phyloP scores from a whole-genome alignment of 2,797 vertebrate genomes.

The Falco biarmicus region DNA sequence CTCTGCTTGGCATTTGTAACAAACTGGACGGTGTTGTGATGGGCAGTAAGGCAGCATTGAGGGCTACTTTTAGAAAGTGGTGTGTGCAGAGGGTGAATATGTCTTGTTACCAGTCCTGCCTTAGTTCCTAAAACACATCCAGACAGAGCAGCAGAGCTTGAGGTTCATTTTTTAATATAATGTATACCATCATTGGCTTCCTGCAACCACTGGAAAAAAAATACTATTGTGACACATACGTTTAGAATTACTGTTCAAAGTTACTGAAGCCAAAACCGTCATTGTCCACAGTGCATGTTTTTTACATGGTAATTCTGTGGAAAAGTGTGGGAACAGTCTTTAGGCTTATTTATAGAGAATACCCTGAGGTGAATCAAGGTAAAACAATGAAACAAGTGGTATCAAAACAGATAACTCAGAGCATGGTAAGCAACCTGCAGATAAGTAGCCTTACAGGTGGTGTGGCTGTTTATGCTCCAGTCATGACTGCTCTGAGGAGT shows the following conservation, averaged over 20 bases:
- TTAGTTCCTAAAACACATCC: neutral
- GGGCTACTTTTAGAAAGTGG: too few relatives aligned
- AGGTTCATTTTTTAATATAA: neutral
- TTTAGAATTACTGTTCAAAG: neutral
- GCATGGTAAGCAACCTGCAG: neutral
- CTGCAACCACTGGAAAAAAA: neutral
- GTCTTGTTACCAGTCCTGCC: neutral
- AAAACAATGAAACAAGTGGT: neutral
- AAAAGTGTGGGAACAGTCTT: neutral
- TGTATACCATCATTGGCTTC: neutral
- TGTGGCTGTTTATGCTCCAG: neutral
- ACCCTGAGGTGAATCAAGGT: neutral
- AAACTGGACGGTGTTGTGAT: neutral
- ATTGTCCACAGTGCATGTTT: accelerated
- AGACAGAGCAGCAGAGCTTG: neutral
- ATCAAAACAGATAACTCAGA: neutral
- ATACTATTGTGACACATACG: too few relatives aligned
- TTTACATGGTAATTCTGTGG: neutral
- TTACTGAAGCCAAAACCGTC: neutral
- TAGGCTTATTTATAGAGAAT: neutral
- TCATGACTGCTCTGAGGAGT: neutral
- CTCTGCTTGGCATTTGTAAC: neutral
- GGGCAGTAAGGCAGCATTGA: neutral
- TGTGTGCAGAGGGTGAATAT: neutral
- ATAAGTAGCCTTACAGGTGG: neutral